phyloP scores from a whole-genome alignment of 2,797 vertebrate species.

The Onychomys torridus region DNA sequence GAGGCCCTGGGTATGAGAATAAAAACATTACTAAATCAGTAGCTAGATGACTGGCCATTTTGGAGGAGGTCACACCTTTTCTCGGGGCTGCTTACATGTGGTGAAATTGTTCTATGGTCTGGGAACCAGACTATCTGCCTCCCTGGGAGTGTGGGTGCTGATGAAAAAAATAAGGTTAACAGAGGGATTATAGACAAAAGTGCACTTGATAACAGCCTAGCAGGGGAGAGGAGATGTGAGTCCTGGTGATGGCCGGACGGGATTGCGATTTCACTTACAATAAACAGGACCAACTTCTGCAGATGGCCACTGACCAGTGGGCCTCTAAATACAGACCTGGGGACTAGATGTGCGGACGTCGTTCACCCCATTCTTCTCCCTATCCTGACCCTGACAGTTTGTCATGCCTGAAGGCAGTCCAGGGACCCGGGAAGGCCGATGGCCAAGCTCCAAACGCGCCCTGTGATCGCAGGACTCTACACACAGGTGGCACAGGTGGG shows the following conservation, averaged over 20 bases:
- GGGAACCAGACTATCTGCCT: not conserved
- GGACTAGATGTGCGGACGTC: not conserved
- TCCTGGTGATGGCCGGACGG: too few relatives aligned
- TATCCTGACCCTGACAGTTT: not conserved
- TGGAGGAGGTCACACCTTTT: not conserved
- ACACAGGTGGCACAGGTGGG: too few relatives aligned
- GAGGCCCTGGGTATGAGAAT: not conserved
- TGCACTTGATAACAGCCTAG: not conserved
- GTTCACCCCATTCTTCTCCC: not conserved
- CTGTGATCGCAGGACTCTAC: rapidly evolving
- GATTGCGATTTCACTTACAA: not conserved
- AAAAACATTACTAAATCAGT: not conserved
- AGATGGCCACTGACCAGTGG: not conserved
- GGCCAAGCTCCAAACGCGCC: not conserved
- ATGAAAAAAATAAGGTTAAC: not conserved
- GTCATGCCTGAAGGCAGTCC: not conserved
- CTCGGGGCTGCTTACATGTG: not conserved
- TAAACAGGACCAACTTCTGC: not conserved
- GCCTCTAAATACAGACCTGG: not conserved
- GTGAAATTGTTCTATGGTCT: not conserved
- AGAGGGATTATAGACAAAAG: not conserved
- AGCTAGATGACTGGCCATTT: not conserved
- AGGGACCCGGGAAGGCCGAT: rapidly evolving
- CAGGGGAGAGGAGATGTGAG: not conserved
- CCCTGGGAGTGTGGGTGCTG: not conserved